Conservation (phyloP, 1,140 invertebrate species). For the Bombus affinis region DNA sequence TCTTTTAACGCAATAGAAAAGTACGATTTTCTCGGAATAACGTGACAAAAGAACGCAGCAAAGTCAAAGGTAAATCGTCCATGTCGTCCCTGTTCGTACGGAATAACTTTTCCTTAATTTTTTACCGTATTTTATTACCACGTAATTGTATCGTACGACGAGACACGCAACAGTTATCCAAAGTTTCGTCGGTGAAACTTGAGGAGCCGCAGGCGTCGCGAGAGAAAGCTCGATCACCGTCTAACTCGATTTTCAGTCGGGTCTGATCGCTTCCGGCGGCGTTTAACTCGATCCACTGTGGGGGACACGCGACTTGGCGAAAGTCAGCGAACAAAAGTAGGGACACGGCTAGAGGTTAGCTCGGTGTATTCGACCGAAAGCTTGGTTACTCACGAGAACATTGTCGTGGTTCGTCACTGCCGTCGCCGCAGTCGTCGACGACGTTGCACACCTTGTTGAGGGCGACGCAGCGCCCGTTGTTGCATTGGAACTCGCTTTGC, state of each 20-base stretch:
- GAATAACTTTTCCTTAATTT: background rate
- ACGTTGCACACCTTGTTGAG: constrained; percentile 92
- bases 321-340: background rate
- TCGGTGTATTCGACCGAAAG: background rate
- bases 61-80: too few relatives aligned
- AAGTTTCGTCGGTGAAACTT: constrained; percentile 9
- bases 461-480: constrained; percentile 90
- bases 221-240: background rate
- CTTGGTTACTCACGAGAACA: constrained; percentile 92
- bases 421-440: constrained; percentile 92
- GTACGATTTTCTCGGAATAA: too few relatives aligned
- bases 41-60: too few relatives aligned
- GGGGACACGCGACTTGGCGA: background rate
- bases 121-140: background rate
- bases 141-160: background rate
- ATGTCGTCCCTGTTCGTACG: background rate
- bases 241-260: constrained; percentile 12
- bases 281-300: background rate
- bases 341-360: background rate
- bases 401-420: constrained; percentile 91
- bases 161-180: background rate
- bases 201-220: background rate
- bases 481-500: constrained; percentile 91
- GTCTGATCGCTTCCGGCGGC: background rate
- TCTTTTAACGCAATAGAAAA: too few relatives aligned